These are phyloP conservation scores for Philopotamus ludificatus DNA, from an alignment of 1,140 invertebrate species.

Conservation along the genomic window DNA sequence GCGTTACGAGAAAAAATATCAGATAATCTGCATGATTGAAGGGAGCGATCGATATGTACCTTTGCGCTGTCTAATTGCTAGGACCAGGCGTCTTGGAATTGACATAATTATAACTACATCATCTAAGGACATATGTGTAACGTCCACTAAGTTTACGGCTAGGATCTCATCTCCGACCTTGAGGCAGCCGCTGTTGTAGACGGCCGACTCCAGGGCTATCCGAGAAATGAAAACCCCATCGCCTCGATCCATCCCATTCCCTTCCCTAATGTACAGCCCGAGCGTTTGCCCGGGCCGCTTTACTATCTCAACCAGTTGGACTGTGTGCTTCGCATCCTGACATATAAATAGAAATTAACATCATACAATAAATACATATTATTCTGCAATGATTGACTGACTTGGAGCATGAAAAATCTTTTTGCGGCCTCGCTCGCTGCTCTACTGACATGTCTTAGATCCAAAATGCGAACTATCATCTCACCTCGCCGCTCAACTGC, in stretches of 20 bases:
- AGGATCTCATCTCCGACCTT: constrained; percentile 99
- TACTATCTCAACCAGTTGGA: constrained; percentile 97
- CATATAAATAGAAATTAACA: no score
- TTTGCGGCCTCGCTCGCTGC: constrained; percentile 80
- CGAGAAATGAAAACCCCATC: constrained; percentile 98
- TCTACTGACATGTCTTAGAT: constrained; percentile 79
- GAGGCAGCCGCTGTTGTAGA: constrained; percentile 93
- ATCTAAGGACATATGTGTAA: constrained; percentile 95
- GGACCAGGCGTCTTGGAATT: constrained; percentile 90
- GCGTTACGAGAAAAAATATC: not conserved
- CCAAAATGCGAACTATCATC: constrained; percentile 90
- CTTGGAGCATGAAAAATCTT: constrained; percentile 73
- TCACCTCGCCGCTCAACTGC: constrained; percentile 88
- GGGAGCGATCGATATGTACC: constrained; percentile 43
- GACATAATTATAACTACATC: constrained; percentile 99
- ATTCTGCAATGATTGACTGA: no score
- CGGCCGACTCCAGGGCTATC: constrained; percentile 94
- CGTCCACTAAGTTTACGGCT: constrained; percentile 96
- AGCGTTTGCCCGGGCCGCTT: constrained; percentile 98
- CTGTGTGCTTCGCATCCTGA: constrained; percentile 75
- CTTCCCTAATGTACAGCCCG: constrained; percentile 96
- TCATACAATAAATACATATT: no score
- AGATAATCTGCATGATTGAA: constrained; percentile 2
- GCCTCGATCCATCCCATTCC: constrained; percentile 87
- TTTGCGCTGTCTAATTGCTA: constrained; percentile 84